Evolutionary conservation across 2,113 vertebrate genomes (phyloP).

Genomic region (Aythya baeri): DNA sequence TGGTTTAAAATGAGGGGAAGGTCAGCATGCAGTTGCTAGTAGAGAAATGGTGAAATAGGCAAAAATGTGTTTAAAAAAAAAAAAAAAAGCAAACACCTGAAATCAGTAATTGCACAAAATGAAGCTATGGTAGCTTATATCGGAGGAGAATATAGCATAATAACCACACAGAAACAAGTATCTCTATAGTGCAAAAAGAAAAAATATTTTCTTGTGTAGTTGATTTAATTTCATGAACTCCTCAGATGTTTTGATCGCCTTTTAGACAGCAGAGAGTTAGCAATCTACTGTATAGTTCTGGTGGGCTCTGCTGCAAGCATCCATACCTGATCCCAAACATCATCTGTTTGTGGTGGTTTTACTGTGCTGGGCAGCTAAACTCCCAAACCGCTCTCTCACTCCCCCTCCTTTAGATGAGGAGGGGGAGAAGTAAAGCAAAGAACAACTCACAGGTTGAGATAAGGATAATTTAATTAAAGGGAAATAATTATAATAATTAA

Average conservation of each 20-base stretch:
- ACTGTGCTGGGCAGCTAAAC: too few species aligned
- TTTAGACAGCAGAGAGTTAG: not conserved
- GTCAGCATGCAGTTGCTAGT: not conserved
- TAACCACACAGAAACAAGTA: not conserved
- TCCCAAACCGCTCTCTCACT: too few species aligned
- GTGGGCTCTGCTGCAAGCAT: not conserved
- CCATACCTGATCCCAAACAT: not conserved
- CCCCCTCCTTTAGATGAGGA: too few species aligned
- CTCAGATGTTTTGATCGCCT: not conserved
- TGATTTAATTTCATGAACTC: not conserved
- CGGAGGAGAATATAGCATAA: not conserved
- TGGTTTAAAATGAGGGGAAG: not conserved
- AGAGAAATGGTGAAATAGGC: not conserved
- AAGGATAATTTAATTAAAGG: too few species aligned
- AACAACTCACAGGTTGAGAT: too few species aligned
- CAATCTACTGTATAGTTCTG: not conserved
- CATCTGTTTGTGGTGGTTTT: too few species aligned
- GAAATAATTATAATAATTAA: too few species aligned
- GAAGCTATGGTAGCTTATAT: not conserved
- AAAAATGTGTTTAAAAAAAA: not conserved
- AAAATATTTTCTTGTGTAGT: not conserved
- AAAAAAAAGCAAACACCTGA: accelerated
- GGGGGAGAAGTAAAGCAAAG: too few species aligned
- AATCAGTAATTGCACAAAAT: not conserved
- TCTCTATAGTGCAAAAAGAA: not conserved